Base-by-base conservation (phyloP, 2,113 vertebrate species). In the Macquaria australasica region DNA sequence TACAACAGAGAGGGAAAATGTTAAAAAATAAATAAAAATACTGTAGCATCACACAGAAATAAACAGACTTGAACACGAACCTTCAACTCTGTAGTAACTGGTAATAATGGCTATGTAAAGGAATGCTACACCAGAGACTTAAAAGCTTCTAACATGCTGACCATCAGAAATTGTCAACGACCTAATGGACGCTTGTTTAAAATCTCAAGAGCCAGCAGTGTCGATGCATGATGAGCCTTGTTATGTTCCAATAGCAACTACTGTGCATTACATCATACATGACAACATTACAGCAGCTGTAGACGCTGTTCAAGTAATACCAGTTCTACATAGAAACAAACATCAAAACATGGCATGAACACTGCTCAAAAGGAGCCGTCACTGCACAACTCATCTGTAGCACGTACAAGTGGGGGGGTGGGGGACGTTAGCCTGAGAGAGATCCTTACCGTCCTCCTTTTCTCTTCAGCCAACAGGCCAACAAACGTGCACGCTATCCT, bases 71-170 rank as follows among this genome's bases (percentile, higher is more conserved):
- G 8, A 71, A 71, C n/a, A 74, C 14, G 50, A 59, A 69, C 63
- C 9, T 31, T 53, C 23, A 50, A n/a, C 63, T 70, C 8, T 69
- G 48, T 53, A 56, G n/a, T 56, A 53, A 55, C n/a, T 66, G 34
- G 23, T 73, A 31, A 48, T 81, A 60, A 72, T 71, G 55, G 48
- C 16, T 34, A 28, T 45, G 31, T 70, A 55, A 71, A 77, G 23
- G 25, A 76, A 43, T 12, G 10, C 31, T 59, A 15, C 37, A 74
- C 10, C 5, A 81, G 15, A 48, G 43, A 63, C 50, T 60, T 78
- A 62, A 80, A 73, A 77, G 72, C 67, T 56, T 41, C 64, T 18
- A 66, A 84, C 18, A 39, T 77, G 66, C 74, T 63, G 79, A 83
- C 62, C 5, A 28, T n/a, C 1, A 0, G 41, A 77, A 76, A 80